phyloP scores from a whole-genome alignment of 2,113 vertebrate genomes.

The Protomyctophum bolini region DNA sequence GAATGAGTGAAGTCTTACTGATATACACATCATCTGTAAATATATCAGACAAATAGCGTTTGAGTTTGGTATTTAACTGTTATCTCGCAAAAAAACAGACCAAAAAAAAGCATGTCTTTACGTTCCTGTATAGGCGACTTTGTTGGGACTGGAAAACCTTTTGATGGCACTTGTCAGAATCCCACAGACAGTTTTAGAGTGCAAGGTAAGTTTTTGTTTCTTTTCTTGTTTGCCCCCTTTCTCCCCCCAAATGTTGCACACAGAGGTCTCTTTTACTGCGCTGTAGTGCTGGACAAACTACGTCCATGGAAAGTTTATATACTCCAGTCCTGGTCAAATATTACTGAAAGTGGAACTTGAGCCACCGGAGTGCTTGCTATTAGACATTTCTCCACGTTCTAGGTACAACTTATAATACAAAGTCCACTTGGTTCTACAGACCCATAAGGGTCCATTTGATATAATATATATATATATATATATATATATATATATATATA shows the following conservation, averaged over 20 bases:
- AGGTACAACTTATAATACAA: too few relatives aligned
- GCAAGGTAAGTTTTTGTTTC: constrained; percentile 51
- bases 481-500: too few relatives aligned
- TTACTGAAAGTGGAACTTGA: too few relatives aligned
- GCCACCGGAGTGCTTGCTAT: too few relatives aligned
- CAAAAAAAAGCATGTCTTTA: neutral
- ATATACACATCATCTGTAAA: neutral
- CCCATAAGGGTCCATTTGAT: too few relatives aligned
- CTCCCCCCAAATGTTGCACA: neutral
- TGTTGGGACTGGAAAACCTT: constrained; percentile 12
- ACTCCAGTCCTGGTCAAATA: too few relatives aligned
- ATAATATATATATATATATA: too few relatives aligned
- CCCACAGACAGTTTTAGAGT: constrained; percentile 26
- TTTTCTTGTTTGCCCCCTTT: neutral
- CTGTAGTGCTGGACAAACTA: too few relatives aligned
- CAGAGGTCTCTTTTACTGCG: neutral
- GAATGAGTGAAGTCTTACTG: neutral
- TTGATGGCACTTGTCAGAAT: constrained; percentile 46
- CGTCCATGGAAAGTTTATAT: too few relatives aligned
- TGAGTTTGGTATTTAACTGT: neutral
- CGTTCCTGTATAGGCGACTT: constrained; percentile 5
- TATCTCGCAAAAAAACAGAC: neutral
- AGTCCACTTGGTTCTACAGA: too few relatives aligned
- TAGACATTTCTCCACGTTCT: too few relatives aligned
- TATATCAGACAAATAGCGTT: neutral